These are phyloP conservation scores for Axinella damicornis DNA, from an alignment of 37 sponge, comb jelly and placozoan species.

Conservation along the genomic window DNA sequence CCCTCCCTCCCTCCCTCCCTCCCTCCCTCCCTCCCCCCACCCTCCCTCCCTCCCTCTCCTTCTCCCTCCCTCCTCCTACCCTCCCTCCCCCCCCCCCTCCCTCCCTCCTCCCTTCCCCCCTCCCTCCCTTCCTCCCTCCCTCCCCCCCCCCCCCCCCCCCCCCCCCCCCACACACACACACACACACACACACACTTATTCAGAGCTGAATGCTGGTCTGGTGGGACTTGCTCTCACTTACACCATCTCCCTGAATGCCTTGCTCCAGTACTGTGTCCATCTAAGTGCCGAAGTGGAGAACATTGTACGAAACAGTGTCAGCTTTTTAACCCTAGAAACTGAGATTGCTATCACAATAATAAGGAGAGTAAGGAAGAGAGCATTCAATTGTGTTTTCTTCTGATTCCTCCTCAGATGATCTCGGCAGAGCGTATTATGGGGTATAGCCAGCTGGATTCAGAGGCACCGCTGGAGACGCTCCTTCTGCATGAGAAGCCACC, in stretches of 20 bases:
- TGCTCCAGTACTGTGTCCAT: conserved; percentile 73
- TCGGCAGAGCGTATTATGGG: conserved; percentile 82
- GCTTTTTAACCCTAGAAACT: not conserved
- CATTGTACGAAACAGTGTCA: conserved; percentile 40
- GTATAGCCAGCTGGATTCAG: conserved; percentile 66
- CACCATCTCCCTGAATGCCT: conserved; percentile 56
- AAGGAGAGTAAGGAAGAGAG: not conserved
- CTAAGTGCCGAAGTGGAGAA: conserved; percentile 81
- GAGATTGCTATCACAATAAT: not conserved
- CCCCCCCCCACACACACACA: no score
- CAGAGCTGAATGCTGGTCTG: conserved; percentile 53
- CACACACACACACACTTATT: no score
- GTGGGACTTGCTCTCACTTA: conserved; percentile 70
- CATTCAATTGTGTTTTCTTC: not conserved
- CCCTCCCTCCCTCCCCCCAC: not conserved
- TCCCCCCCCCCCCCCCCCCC: conserved; percentile 9
- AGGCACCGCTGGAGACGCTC: conserved; percentile 64
- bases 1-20: not conserved
- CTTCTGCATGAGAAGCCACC: conserved; percentile 55
- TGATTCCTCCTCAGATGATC: conserved; percentile 75
- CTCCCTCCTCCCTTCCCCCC: not conserved
- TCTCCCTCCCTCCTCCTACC: not conserved
- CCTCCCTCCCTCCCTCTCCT: not conserved
- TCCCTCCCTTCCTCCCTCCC: not conserved
- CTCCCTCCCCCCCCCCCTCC: not conserved